These are phyloP conservation scores for Tromatobia lineatoria DNA, from an alignment of 2,888 invertebrate genomes.

Conservation along the genomic window DNA sequence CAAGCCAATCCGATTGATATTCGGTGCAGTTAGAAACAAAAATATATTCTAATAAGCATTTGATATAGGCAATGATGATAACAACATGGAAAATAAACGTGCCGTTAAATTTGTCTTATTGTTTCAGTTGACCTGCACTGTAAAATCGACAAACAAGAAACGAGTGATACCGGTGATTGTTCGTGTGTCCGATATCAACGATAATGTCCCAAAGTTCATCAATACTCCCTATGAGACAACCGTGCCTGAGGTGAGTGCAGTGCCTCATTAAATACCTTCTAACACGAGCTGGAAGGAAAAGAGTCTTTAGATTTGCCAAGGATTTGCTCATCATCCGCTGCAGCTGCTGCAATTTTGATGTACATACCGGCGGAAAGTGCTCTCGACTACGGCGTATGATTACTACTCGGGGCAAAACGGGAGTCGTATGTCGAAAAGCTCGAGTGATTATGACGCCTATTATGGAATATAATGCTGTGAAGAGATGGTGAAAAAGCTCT, in stretches of 20 bases:
- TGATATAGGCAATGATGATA: too few relatives aligned
- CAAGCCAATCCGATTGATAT: too few relatives aligned
- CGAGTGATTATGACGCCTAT: constrained; percentile 58
- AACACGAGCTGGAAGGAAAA: neutral
- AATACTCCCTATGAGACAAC: constrained; percentile 94
- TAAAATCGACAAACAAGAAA: constrained; percentile 92
- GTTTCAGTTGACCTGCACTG: constrained; percentile 93
- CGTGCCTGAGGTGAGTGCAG: constrained; percentile 93
- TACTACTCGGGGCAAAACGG: constrained; percentile 12
- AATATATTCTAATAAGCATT: too few relatives aligned
- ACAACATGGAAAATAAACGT: too few relatives aligned
- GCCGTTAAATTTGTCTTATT: constrained; percentile 30
- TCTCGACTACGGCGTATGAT: neutral
- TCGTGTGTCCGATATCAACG: constrained; percentile 95
- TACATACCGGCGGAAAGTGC: constrained; percentile 1
- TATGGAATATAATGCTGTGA: constrained; percentile 50
- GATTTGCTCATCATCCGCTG: constrained; percentile 22
- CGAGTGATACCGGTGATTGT: constrained; percentile 95
- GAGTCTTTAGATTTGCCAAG: constrained; percentile 19
- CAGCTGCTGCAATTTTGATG: neutral
- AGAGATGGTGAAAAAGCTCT: constrained; percentile 51
- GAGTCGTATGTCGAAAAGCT: constrained; percentile 35
- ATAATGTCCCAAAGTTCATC: constrained; percentile 94
- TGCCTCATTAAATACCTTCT: constrained; percentile 1
- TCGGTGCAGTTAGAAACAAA: too few relatives aligned